Conservation (phyloP, 2,888 invertebrate species). For the Pseudoips prasinana region DNA sequence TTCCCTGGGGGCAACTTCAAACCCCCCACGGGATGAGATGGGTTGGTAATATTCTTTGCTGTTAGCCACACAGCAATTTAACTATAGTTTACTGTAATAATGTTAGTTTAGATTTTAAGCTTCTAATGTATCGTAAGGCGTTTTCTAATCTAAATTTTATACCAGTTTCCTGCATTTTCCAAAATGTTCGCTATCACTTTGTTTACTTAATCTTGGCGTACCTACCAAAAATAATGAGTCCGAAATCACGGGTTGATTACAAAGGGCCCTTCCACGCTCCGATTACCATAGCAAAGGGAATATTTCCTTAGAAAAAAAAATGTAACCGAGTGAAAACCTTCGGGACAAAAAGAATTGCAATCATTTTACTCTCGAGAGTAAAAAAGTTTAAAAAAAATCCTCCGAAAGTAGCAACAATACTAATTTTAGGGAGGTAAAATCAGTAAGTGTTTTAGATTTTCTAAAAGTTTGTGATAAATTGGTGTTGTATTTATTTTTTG, state of each 20-base stretch:
- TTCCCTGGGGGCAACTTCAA: no score
- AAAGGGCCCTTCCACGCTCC: conserved; percentile 20
- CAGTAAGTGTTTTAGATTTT: no score
- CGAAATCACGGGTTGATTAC: conserved; percentile 39
- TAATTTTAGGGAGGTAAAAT: no score
- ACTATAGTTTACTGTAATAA: no score
- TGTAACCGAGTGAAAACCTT: conserved; percentile 30
- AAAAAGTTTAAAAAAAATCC: conserved; percentile 13
- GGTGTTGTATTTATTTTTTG: no score
- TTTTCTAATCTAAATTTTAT: no score
- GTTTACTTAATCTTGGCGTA: not conserved
- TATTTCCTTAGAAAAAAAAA: conserved; percentile 24
- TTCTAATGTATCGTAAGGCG: no score
- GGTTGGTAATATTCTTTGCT: no score
- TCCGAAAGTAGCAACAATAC: not conserved
- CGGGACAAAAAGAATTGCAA: conserved; percentile 21
- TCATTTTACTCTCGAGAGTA: conserved; percentile 19
- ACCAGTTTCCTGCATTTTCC: conserved; percentile 3
- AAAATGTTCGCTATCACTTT: conserved; percentile 12
- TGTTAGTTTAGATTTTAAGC: no score
- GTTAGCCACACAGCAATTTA: no score
- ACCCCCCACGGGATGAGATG: no score
- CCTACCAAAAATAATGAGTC: conserved; percentile 36
- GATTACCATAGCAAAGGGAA: conserved; percentile 35
- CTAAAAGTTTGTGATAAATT: no score